Percentiles rank a stretch among this genome's conserved stretches.
Evolutionary conservation across 2,113 vertebrate genomes (phyloP).

Genomic region (Cyprichromis sp.): DNA sequence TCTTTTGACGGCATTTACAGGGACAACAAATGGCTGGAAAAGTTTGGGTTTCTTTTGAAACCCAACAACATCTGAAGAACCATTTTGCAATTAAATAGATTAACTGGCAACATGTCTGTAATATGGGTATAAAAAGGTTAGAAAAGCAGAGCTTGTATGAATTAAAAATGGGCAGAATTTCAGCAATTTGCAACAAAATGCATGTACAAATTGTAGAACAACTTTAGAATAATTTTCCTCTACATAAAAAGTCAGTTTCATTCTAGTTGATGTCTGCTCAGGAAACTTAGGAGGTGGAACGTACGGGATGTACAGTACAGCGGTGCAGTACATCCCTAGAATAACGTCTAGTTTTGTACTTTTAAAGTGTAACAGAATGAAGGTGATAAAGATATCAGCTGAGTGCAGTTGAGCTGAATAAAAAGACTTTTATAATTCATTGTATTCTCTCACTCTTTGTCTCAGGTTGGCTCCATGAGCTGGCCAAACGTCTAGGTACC

Average conservation of each 20-base stretch:
- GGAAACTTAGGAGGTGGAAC: neutral
- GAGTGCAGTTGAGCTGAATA: neutral
- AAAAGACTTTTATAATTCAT: neutral
- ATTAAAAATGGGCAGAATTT: neutral
- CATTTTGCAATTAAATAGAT: neutral
- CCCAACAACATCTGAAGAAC: neutral
- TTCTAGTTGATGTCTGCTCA: neutral
- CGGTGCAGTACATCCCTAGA: neutral
- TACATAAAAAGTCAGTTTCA: neutral
- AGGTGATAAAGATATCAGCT: neutral
- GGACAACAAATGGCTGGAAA: neutral
- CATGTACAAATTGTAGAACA: neutral
- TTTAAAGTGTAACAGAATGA: neutral
- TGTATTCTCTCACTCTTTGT: neutral
- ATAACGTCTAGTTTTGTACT: neutral
- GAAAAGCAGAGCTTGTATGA: neutral
- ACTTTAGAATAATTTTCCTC: neutral
- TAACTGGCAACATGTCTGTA: neutral
- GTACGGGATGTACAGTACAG: neutral
- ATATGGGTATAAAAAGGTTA: neutral
- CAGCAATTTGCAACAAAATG: neutral
- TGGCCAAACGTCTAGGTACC: constrained; percentile 73
- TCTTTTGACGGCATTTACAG: neutral
- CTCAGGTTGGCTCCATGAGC: constrained; percentile 77
- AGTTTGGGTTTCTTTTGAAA: neutral